phyloP scores from a whole-genome alignment of 2,113 vertebrate genomes.

The Corvus cornix region DNA sequence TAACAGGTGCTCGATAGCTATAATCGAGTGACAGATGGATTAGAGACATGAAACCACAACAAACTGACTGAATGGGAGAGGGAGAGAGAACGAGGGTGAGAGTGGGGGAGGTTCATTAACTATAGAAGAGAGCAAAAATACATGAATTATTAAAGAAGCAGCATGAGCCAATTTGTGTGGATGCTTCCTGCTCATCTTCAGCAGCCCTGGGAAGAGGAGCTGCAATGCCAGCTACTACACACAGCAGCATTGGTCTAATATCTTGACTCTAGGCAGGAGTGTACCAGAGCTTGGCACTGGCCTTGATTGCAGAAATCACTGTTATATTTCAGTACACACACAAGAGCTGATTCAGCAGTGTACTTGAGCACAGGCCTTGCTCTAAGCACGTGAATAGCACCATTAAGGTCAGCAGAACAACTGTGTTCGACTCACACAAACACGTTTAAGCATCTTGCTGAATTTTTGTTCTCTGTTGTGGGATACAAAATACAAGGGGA shows the following conservation, averaged over 20 bases:
- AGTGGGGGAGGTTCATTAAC: constrained; percentile 70
- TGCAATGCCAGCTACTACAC: constrained; percentile 53
- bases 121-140: constrained; percentile 72
- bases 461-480: neutral
- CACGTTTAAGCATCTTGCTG: neutral
- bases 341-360: constrained; percentile 42
- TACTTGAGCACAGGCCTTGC: neutral
- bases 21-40: constrained; percentile 75
- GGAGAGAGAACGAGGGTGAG: constrained; percentile 54
- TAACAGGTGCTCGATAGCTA: constrained; percentile 73
- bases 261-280: constrained; percentile 24
- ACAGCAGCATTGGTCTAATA: constrained; percentile 6
- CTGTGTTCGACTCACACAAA: neutral
- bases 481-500: neutral
- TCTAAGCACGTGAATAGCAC: neutral
- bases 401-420: constrained; percentile 11
- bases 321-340: neutral
- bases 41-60: constrained; percentile 73
- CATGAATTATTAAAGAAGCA: constrained; percentile 74
- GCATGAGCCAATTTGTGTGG: constrained; percentile 56
- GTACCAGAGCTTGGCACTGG: constrained; percentile 43
- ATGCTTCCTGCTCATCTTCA: constrained; percentile 69
- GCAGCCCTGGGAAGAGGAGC: constrained; percentile 40
- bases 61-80: constrained; percentile 70
- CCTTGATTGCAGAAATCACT: constrained; percentile 58